Base-by-base conservation (phyloP, 2,888 invertebrate genomes). In the Clanis bilineata region DNA sequence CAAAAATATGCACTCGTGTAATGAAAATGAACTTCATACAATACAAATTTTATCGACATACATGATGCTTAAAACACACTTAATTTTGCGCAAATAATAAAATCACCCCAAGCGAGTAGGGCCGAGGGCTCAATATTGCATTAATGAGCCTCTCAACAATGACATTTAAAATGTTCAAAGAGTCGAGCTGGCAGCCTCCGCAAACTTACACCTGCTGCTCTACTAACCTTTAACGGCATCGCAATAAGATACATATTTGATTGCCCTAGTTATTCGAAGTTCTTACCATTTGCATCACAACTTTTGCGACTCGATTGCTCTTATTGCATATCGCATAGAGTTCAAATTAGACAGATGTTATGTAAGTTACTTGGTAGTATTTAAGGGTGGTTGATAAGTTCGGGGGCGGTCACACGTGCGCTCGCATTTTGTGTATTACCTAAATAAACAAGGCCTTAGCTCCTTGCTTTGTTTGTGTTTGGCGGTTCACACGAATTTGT, bases 391-490 rank as follows among this genome's bases (percentile, higher is more conserved):
- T 72, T 75, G 64, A 57, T 62, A 64, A 64, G 66, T 58, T 72
- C 64, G 73, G 72, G 78, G 78, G 78, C 74, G 77, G 69, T 71
- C 68, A 85, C 39, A 87, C 90, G 90, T 91, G 90, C 85, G 79
- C 78, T 72, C 81, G 85, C 86, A 88, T 88, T 88, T 88, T 86
- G 88, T 82, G 88, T 87, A 88, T 88, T 87, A 86, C 86, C 88
- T 83, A 89, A 90, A 91, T 90, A 91, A 91, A 90, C 90, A 88
- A 65, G 74, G 67, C 65, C 74, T 76, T 79, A 76, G 73, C 72
- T 73, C 67, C 51, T 70, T 77, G 76, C 74, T 70, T 71, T 80
- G 80, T 79, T 80, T 82, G 76, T 80, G 76, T 80, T 80, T 75
- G 64, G 74, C 72, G 78, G 82, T 89, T 90, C 86, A 83, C 87